phyloP scores from a whole-genome alignment of 1,140 invertebrate species.

The Pentalonia nigronervosa region DNA sequence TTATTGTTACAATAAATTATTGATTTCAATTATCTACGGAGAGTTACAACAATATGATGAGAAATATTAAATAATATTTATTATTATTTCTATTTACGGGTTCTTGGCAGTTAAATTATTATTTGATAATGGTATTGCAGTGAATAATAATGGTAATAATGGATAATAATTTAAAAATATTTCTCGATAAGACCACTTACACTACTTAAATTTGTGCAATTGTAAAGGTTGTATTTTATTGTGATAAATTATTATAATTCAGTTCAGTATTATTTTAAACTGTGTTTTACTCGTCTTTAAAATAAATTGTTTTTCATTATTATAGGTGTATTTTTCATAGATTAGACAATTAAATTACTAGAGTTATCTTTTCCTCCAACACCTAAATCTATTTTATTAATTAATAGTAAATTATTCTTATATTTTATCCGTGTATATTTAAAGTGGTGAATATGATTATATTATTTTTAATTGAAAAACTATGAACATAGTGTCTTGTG shows the following conservation, averaged over 20 bases:
- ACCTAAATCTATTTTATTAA: background rate
- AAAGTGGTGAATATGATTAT: background rate
- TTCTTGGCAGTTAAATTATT: background rate
- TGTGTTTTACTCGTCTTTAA: background rate
- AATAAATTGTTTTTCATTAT: background rate
- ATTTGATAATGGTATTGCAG: background rate
- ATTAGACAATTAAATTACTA: background rate
- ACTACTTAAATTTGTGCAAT: too few relatives aligned
- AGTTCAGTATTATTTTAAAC: background rate
- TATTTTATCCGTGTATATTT: background rate
- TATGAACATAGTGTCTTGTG: background rate
- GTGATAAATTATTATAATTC: background rate
- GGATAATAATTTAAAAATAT: background rate
- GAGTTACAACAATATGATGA: background rate
- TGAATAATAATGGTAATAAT: background rate
- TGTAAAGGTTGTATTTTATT: background rate
- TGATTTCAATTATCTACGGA: background rate
- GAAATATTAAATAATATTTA: background rate
- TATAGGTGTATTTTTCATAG: background rate
- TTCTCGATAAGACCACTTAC: background rate
- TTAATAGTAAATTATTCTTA: background rate
- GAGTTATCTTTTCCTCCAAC: background rate
- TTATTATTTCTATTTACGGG: background rate
- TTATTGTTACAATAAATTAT: background rate
- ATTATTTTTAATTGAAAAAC: background rate